Conservation (phyloP, 2,797 vertebrate genomes). For the Enteromius anoplus region DNA sequence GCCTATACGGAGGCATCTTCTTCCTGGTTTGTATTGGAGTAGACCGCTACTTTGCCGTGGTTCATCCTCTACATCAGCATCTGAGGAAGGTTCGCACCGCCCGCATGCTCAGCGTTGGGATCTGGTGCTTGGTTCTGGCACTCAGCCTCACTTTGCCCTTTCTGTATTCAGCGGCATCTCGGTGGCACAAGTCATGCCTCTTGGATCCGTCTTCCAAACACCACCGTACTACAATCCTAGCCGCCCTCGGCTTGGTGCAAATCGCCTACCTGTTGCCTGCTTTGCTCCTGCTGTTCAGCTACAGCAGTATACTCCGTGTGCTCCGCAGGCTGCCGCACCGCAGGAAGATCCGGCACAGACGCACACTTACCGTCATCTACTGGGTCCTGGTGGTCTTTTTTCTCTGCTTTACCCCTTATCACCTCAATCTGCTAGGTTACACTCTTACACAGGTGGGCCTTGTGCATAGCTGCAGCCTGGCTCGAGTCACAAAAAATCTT, state of each 20-base stretch:
- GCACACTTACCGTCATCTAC: slow-evolving; percentile 74
- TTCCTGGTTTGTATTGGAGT: slow-evolving; percentile 78
- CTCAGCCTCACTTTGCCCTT: slow-evolving; percentile 70
- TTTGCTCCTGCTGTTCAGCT: slow-evolving; percentile 73
- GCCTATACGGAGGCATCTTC: slow-evolving; percentile 78
- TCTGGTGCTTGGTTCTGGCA: slow-evolving; percentile 76
- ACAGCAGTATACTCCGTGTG: slow-evolving; percentile 71
- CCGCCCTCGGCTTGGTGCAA: slow-evolving; percentile 67
- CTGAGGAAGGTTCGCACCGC: slow-evolving; percentile 62
- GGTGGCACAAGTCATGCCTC: slow-evolving; percentile 63
- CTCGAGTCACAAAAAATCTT: slow-evolving; percentile 63
- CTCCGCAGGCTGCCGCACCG: slow-evolving; percentile 62
- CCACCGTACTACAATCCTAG: slow-evolving; percentile 69
- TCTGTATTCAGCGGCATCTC: slow-evolving; percentile 60
- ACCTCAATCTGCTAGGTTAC: slow-evolving; percentile 76
- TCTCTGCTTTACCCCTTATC: slow-evolving; percentile 77
- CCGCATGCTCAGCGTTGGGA: slow-evolving; percentile 64
- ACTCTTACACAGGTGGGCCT: slow-evolving; percentile 73
- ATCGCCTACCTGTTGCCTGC: slow-evolving; percentile 72
- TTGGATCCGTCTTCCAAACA: slow-evolving; percentile 66
- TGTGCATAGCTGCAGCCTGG: slow-evolving; percentile 68
- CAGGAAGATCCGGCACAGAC: slow-evolving; percentile 54
- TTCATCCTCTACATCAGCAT: slow-evolving; percentile 64
- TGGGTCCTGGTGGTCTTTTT: slow-evolving; percentile 75
- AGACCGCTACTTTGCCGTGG: slow-evolving; percentile 76